phyloP scores from a whole-genome alignment of 2,888 invertebrate species.

The Oscheius onirici region DNA sequence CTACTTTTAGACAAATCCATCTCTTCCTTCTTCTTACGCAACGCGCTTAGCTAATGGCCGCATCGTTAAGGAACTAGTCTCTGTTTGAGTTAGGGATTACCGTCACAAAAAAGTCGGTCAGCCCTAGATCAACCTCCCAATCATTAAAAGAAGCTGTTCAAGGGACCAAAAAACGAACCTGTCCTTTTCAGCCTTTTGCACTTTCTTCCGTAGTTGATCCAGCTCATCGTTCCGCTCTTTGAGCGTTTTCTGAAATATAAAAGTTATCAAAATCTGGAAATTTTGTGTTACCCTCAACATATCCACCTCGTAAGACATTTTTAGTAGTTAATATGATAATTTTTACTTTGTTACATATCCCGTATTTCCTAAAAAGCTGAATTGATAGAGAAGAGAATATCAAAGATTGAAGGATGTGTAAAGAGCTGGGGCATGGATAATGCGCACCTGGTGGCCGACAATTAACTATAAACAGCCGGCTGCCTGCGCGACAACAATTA shows the following conservation, averaged over 20 bases:
- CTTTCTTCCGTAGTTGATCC: slow-evolving; percentile 53
- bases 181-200: slow-evolving; percentile 47
- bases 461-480: slow-evolving; percentile 17
- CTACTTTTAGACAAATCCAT: neutral
- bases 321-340: slow-evolving; percentile 10
- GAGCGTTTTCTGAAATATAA: slow-evolving; percentile 57
- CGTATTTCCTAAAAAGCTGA: slow-evolving; percentile 11
- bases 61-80: slow-evolving; percentile 24
- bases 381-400: neutral
- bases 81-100: slow-evolving; percentile 19
- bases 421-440: slow-evolving; percentile 13
- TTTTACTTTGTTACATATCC: slow-evolving; percentile 23
- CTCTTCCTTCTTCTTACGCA: slow-evolving; percentile 25
- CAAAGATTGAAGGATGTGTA: neutral
- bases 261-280: neutral
- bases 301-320: slow-evolving; percentile 26
- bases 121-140: slow-evolving; percentile 1
- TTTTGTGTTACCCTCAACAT: slow-evolving; percentile 10
- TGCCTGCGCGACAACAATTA: neutral
- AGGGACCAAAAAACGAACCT: slow-evolving; percentile 38
- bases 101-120: slow-evolving; percentile 27
- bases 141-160: neutral
- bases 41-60: slow-evolving; percentile 27
- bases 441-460: slow-evolving; percentile 17
- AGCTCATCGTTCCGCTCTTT: slow-evolving; percentile 59